Conservation (phyloP, 2,113 vertebrate species). For the Cairina moschata region DNA sequence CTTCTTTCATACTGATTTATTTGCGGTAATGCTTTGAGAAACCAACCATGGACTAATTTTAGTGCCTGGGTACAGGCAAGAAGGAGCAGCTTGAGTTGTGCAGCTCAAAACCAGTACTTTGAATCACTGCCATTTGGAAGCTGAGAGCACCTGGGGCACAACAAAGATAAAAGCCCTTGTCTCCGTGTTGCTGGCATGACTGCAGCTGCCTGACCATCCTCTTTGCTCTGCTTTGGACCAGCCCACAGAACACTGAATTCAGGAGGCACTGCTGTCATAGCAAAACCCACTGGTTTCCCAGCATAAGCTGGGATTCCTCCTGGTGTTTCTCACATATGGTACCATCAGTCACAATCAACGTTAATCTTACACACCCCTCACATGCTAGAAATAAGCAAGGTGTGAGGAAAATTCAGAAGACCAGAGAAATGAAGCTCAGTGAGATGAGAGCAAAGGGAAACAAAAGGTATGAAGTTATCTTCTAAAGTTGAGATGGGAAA, state of each 20-base stretch:
- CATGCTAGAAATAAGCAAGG: neutral
- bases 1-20: neutral
- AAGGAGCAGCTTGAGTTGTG: neutral
- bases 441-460: neutral
- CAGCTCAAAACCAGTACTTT: neutral
- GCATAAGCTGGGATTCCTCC: neutral
- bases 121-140: neutral
- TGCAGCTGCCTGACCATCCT: neutral
- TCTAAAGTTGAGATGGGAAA: neutral
- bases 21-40: neutral
- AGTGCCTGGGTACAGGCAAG: neutral
- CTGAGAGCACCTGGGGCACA: neutral
- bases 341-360: neutral
- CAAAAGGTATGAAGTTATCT: neutral
- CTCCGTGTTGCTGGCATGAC: neutral
- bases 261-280: neutral
- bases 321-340: neutral
- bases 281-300: neutral
- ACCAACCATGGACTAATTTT: constrained; percentile 43
- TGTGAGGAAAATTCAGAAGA: neutral
- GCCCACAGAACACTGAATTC: neutral
- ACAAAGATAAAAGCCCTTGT: neutral
- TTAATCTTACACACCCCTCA: neutral
- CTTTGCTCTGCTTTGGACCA: neutral
- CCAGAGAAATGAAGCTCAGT: neutral